phyloP scores from a whole-genome alignment of 2,113 vertebrate genomes.

The Carassius carassius region DNA sequence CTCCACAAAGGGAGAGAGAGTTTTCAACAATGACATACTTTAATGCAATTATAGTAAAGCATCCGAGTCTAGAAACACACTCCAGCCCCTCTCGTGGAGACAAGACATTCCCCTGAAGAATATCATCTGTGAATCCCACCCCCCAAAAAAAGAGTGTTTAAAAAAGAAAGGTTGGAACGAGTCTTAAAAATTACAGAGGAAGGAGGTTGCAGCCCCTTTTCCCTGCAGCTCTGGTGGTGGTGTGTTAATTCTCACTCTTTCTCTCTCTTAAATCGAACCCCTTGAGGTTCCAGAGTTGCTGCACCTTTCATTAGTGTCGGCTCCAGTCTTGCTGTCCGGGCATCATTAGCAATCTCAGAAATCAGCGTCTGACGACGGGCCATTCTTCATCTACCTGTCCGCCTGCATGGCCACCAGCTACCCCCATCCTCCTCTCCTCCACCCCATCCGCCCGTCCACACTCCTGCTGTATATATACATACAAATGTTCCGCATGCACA shows the following conservation, averaged over 20 bases:
- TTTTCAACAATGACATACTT: constrained; percentile 52
- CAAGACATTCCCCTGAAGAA: constrained; percentile 47
- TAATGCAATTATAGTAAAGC: constrained; percentile 53
- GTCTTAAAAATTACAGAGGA: constrained; percentile 58
- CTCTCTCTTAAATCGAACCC: constrained; percentile 65
- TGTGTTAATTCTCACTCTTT: constrained; percentile 55
- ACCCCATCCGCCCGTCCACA: constrained; percentile 9
- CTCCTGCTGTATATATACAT: constrained; percentile 54
- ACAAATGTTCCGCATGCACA: constrained; percentile 40
- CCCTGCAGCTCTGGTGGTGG: constrained; percentile 49
- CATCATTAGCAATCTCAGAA: constrained; percentile 74
- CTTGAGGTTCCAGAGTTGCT: constrained; percentile 68
- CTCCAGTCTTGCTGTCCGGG: constrained; percentile 65
- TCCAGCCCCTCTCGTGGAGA: constrained; percentile 29
- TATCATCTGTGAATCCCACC: constrained; percentile 48
- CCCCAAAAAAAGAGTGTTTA: constrained; percentile 34
- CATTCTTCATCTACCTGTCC: constrained; percentile 74
- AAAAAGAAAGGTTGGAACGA: constrained; percentile 52
- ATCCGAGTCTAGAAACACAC: constrained; percentile 56
- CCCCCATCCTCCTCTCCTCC: constrained; percentile 32
- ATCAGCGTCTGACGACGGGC: constrained; percentile 65
- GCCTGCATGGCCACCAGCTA: constrained; percentile 58
- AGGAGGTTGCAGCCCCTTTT: constrained; percentile 55
- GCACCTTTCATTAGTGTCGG: constrained; percentile 73
- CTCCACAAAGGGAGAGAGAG: constrained; percentile 41